phyloP scores from a whole-genome alignment of 2,888 invertebrate species.

The Sisyra nigra region DNA sequence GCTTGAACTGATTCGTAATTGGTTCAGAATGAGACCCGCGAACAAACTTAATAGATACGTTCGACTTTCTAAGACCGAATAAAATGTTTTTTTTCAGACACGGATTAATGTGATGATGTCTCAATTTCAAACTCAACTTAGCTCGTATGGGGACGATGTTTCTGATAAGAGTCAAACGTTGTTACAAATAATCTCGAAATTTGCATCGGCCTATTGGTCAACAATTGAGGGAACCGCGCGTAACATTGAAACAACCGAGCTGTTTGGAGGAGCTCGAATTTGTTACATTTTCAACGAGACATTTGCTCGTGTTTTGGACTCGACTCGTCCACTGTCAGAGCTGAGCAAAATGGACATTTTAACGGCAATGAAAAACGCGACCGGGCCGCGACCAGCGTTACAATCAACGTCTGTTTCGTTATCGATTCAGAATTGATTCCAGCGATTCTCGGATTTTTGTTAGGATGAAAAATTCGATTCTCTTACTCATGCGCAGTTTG shows the following conservation, averaged over 20 bases:
- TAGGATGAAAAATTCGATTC: too few relatives aligned
- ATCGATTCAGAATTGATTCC: too few relatives aligned
- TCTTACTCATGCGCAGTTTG: too few relatives aligned
- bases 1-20: too few relatives aligned
- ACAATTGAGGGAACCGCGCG: constrained; percentile 97
- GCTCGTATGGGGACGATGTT: constrained; percentile 95
- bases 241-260: constrained; percentile 94
- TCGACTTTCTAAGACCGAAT: too few relatives aligned
- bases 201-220: constrained; percentile 93
- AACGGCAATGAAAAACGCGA: constrained; percentile 94
- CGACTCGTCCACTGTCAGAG: constrained; percentile 77
- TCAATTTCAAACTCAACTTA: constrained; percentile 89
- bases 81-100: too few relatives aligned
- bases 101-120: constrained; percentile 95
- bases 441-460: too few relatives aligned
- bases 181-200: constrained; percentile 96
- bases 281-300: constrained; percentile 99
- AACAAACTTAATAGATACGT: too few relatives aligned
- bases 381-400: constrained; percentile 79
- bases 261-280: constrained; percentile 96
- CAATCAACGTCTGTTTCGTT: constrained; percentile 94
- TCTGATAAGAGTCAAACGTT: constrained; percentile 92
- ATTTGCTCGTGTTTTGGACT: constrained; percentile 86
- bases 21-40: too few relatives aligned
- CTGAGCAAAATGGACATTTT: constrained; percentile 90